Evolutionary conservation across 1,140 invertebrate genomes (phyloP), one percentile per base, ranked within the genome.

Genomic region (Pentalonia nigronervosa): DNA sequence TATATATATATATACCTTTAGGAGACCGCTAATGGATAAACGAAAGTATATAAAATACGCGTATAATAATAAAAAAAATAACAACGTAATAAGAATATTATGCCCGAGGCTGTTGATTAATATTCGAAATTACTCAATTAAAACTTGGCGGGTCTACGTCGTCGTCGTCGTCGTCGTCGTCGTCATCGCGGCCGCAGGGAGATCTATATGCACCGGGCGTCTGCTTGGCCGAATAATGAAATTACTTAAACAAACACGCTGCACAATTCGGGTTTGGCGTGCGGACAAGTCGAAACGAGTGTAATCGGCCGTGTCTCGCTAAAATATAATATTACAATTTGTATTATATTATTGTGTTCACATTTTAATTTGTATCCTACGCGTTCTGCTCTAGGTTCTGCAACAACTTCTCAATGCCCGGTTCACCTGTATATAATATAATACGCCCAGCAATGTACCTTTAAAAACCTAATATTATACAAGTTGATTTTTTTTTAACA

Each of bases 61-160:
- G 17, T 6, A 20, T 30, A 67, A 67, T 67, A 67, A 14, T 60
- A 67, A 30, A n/a, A 67, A 30, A 41, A 67, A 67, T n/a, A 67
- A 91, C 41, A 47, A 30, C 90, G 56, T 17, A n/a, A 76, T 41
- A n/a, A 91, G 41, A 45, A 91, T 76, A n/a, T n/a, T 17, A 6
- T 14, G 84, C 84, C 48, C 17, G 84, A 7, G 41, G 34, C 90
- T 76, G 36, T 91, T 91, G 50, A 67, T 60, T 91, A 60, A 91
- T 76, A 76, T 41, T 67, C 53, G 20, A 67, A 91, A 91, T 41
- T 30, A 41, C 56, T 91, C 90, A 91, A 91, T 91, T 91, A 91
- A 76, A 91, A 91, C 56, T 91, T 67, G 56, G 56, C 48, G n/a
- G n/a, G 84, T 45, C 83, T 84, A 84, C 41, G 81, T 23, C 81